Evolutionary conservation across 1,140 invertebrate genomes (phyloP), one percentile per base, ranked within the genome.

Genomic region (Plutomurus gul): DNA sequence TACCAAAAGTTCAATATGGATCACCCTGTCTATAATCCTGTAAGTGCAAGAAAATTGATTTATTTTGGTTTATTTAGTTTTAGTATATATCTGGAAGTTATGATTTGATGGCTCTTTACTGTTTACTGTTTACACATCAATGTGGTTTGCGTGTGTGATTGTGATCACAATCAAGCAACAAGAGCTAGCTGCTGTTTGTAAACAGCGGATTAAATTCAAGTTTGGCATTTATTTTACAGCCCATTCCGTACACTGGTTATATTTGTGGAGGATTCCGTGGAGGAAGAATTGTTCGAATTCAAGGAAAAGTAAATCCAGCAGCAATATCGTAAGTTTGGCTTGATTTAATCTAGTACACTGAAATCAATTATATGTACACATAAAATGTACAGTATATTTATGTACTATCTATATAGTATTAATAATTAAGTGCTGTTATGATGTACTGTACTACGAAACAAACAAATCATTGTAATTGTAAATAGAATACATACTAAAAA

Each of bases 261-360:
- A 89, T 91, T 46, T 87, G 87, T 3, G 88, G 87, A n/a, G 90
- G 90, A 2, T 86, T 91, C 72, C 86, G 86, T 82, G 27, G 27
- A 8, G 91, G 91, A 8, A 87, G 88, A 81, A 89, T 92, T 87
- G 86, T 92, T 60, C 84, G 90, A 46, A 87, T 92, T 71, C 88
- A 90, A 82, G 91, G 91, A 3, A 87, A 84, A 73, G 85, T 89
- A 0, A 87, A 88, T 22, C 88, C 88, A 11, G 86, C 88, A 71
- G 88, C 89, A 22, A 88, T 91, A 74, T 88, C 89, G 91, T 91
- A 87, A 84, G 76, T 83, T 33, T n/a, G n/a, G n/a, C n/a, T n/a
- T n/a, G n/a, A n/a, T n/a, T n/a, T n/a, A n/a, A n/a, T n/a, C n/a
- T n/a, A n/a, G n/a, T n/a, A n/a, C n/a, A n/a, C n/a, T n/a, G n/a